These are phyloP conservation scores for Lonchura striata DNA, from an alignment of 2,113 vertebrate species.

Conservation along the genomic window DNA sequence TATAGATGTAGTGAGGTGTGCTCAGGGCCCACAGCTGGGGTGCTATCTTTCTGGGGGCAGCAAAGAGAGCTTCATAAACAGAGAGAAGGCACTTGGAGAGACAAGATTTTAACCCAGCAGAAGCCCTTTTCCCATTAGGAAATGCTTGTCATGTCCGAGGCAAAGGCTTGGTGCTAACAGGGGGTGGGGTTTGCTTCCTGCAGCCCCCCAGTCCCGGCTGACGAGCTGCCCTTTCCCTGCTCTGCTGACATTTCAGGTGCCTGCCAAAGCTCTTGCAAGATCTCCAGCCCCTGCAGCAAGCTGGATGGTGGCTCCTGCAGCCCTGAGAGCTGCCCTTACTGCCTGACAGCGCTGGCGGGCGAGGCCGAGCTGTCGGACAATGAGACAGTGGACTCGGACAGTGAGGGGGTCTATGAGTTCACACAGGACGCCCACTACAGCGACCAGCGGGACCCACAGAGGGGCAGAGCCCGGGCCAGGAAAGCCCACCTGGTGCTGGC, in stretches of 20 bases:
- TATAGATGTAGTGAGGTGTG: neutral
- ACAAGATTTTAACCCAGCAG: neutral
- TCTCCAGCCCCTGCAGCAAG: slow-evolving; percentile 83
- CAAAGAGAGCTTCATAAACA: neutral
- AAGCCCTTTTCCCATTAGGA: neutral
- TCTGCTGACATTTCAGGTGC: slow-evolving; percentile 58
- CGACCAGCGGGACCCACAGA: slow-evolving; percentile 80
- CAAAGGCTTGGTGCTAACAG: neutral
- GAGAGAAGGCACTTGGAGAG: neutral
- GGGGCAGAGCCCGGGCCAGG: slow-evolving; percentile 61
- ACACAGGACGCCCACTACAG: slow-evolving; percentile 87
- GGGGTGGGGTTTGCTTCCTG: rapidly evolving
- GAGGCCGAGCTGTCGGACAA: slow-evolving; percentile 80
- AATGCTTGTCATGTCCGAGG: neutral
- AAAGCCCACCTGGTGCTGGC: slow-evolving; percentile 70
- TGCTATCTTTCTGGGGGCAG: neutral
- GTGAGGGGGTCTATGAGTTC: slow-evolving; percentile 90
- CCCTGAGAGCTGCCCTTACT: slow-evolving; percentile 90
- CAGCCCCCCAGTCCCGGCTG: neutral
- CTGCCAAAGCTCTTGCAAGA: slow-evolving; percentile 84
- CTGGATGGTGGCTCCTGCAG: slow-evolving; percentile 80
- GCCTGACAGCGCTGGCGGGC: slow-evolving; percentile 73
- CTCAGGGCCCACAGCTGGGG: neutral
- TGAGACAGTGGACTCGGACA: slow-evolving; percentile 86
- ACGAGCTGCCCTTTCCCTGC: neutral